Conservation (phyloP, 2,113 vertebrate species). For the Ceyx cyanopectus region DNA sequence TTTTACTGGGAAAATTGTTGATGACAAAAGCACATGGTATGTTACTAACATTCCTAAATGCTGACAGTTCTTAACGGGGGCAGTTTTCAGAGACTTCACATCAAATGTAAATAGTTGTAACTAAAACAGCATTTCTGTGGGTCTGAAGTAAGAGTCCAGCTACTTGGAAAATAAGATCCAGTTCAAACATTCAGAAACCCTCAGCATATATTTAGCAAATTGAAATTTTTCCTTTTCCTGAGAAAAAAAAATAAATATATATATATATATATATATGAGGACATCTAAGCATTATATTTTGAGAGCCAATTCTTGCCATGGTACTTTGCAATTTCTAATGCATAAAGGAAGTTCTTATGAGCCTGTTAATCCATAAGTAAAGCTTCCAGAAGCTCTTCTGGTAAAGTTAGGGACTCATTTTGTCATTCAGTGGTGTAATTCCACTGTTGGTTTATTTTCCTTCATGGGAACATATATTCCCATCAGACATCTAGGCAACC, state of each 20-base stretch:
- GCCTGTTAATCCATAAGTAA: background rate
- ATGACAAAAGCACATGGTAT: background rate
- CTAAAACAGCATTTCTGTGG: background rate
- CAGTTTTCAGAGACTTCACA: background rate
- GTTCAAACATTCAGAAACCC: background rate
- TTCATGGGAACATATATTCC: background rate
- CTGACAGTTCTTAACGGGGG: background rate
- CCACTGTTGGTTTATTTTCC: background rate
- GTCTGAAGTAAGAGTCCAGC: background rate
- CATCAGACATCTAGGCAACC: background rate
- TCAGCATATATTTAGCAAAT: background rate
- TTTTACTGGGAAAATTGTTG: background rate
- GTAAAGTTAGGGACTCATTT: background rate
- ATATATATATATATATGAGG: background rate
- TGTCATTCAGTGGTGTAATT: background rate
- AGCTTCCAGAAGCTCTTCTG: background rate
- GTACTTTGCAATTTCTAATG: background rate
- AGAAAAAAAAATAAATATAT: background rate
- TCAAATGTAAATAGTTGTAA: background rate
- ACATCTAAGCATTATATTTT: background rate
- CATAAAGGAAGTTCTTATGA: background rate
- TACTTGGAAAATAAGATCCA: background rate
- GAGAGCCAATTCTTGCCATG: background rate
- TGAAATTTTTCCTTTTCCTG: background rate
- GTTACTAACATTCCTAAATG: background rate